Base-by-base conservation (phyloP, 2,113 vertebrate species). In the Callionymus lyra region DNA sequence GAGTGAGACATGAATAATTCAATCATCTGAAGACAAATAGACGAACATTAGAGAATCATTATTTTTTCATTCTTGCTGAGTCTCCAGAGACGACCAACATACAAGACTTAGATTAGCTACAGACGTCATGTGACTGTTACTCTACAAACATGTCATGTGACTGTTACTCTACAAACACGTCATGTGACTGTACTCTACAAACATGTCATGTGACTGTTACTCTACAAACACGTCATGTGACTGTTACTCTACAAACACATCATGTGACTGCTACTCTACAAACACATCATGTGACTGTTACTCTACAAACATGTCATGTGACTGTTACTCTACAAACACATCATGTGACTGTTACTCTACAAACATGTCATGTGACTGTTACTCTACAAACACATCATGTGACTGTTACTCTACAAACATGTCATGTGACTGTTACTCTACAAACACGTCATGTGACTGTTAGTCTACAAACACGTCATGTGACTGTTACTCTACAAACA, bases 91-190 rank as follows among this genome's bases (percentile, higher is more conserved):
- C 63, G 31, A 8, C 53, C 66, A 35, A 78, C 71, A 78, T 79
- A 80, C 77, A 81, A 83, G 80, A 82, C 82, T 73, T 68, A 84
- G 81, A 85, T 83, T 83, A 85, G 75, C 49, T 69, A 76, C n/a
- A n/a, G n/a, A n/a, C n/a, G n/a, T n/a, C n/a, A n/a, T n/a, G n/a
- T n/a, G n/a, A n/a, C n/a, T n/a, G n/a, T n/a, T n/a, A n/a, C n/a
- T n/a, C n/a, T n/a, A n/a, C 80, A 83, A 81, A 83, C 77, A 73
- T 72, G 63, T 75, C 74, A 76, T 77, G 81, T 65, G 68, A 38
- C 63, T 65, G 57, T 43, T 11, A 39, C 59, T n/a, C n/a, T n/a
- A n/a, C n/a, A n/a, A n/a, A n/a, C n/a, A n/a, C 63, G 34, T 44
- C 12, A 41, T 33, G 27, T 42, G 66, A 81, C 80, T 76, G n/a